phyloP scores from a whole-genome alignment of 2,888 invertebrate genomes.

The Chesias legatella region DNA sequence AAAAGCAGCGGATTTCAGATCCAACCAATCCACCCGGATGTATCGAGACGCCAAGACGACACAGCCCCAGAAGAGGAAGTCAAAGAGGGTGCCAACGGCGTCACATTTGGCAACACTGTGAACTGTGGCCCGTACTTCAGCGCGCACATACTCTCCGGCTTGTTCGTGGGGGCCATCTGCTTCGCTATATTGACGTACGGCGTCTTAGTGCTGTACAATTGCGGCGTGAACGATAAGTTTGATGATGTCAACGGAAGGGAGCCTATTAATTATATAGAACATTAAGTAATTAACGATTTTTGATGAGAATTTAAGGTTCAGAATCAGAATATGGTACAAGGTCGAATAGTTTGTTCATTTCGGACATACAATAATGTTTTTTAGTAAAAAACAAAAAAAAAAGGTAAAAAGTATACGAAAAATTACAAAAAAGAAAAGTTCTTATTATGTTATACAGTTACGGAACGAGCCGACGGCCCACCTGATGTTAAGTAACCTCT shows the following conservation, averaged over 20 bases:
- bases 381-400: too few species aligned
- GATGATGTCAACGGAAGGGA: constrained; percentile 49
- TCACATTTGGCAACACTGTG: constrained; percentile 36
- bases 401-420: too few species aligned
- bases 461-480: too few species aligned
- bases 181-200: constrained; percentile 39
- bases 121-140: constrained; percentile 54
- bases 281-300: too few species aligned
- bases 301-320: too few species aligned
- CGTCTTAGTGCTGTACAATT: constrained; percentile 32
- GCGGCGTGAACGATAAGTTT: constrained; percentile 37
- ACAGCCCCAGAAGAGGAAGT: not conserved
- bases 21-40: constrained; percentile 19
- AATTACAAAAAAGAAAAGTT: too few species aligned
- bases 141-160: constrained; percentile 33
- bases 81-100: not conserved
- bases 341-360: too few species aligned
- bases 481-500: too few species aligned
- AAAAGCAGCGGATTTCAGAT: constrained; percentile 23
- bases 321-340: too few species aligned
- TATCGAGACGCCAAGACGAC: not conserved
- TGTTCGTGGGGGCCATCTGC: constrained; percentile 37
- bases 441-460: too few species aligned
- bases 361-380: too few species aligned
- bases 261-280: not conserved